Percentiles rank a stretch among this genome's conserved stretches.
These are phyloP conservation scores for Centrocercus urophasianus DNA, from an alignment of 2,113 vertebrate species.

Conservation along the genomic window DNA sequence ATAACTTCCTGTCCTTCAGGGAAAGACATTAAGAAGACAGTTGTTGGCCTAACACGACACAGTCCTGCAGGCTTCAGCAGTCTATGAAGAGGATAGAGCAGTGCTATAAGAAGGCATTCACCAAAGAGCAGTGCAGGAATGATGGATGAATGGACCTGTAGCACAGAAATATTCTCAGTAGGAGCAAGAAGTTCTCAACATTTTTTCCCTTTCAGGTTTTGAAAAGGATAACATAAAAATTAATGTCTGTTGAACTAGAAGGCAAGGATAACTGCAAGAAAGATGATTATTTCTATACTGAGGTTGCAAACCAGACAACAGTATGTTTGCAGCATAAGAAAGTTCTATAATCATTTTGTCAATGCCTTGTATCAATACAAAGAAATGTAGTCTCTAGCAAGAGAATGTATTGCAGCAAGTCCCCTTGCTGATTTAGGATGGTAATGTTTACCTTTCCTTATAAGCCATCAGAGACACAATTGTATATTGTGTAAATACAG, in stretches of 20 bases:
- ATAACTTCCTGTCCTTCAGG: neutral
- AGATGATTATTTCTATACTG: conserved; percentile 5
- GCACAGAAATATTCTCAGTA: neutral
- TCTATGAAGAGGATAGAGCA: neutral
- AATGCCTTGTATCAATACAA: neutral
- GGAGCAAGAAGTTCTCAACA: neutral
- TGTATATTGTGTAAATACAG: conserved; percentile 50
- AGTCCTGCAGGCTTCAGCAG: neutral
- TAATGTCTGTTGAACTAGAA: neutral
- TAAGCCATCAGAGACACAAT: conserved; percentile 54
- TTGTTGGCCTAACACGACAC: neutral
- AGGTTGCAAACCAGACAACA: conserved; percentile 21
- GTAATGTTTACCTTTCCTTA: conserved; percentile 32
- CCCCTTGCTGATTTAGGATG: conserved; percentile 2
- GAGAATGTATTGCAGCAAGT: neutral
- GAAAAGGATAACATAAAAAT: neutral
- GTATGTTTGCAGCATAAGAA: neutral
- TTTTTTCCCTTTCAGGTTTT: neutral
- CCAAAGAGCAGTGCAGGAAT: neutral
- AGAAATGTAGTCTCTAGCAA: neutral
- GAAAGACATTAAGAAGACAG: neutral
- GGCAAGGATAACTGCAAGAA: neutral
- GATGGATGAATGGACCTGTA: neutral
- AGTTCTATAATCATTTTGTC: neutral
- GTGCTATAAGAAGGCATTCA: neutral